A percentile compares a stretch with the other conserved stretches of the same genome.
Evolutionary conservation across 1,140 invertebrate species (phyloP).

Genomic region (Goniozus legneri): DNA sequence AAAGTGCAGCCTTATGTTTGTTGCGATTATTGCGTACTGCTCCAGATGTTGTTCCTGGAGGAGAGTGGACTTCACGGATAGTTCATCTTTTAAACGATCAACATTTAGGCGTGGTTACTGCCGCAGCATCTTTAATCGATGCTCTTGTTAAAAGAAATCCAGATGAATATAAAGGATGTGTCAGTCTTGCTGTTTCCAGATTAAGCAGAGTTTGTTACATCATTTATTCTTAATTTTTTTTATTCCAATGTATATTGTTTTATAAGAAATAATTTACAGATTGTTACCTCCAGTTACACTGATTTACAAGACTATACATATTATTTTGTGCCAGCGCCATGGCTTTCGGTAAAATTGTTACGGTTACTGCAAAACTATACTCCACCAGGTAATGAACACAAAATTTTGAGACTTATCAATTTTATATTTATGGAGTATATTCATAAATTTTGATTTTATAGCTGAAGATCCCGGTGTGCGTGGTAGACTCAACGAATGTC

Average conservation of each 20-base stretch:
- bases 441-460: conserved; percentile 22
- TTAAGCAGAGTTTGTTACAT: conserved; percentile 76
- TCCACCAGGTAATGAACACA: conserved; percentile 73
- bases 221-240: too few relatives aligned
- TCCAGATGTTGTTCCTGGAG: conserved; percentile 92
- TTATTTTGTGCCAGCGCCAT: conserved; percentile 99
- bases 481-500: conserved; percentile 93
- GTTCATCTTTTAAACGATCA: conserved; percentile 99
- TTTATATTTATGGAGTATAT: conserved; percentile 1
- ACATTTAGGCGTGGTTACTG: conserved; percentile 98
- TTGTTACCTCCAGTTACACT: conserved; percentile 96
- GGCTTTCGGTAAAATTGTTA: conserved; percentile 97
- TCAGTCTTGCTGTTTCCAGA: conserved; percentile 94
- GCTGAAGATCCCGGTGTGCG: conserved; percentile 91
- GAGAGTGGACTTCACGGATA: conserved; percentile 98
- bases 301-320: conserved; percentile 99
- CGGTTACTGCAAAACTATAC: conserved; percentile 97
- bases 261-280: conserved; percentile 56
- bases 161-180: conserved; percentile 99
- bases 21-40: conserved; percentile 89
- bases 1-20: conserved; percentile 96
- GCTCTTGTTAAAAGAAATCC: conserved; percentile 97
- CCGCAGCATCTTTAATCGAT: conserved; percentile 96
- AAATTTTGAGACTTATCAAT: not conserved
- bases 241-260: conserved; percentile 12